Percentiles rank a stretch among this genome's conserved stretches.
Conservation (phyloP, 2,113 vertebrate species). For the Oreochromis tanganicae region DNA sequence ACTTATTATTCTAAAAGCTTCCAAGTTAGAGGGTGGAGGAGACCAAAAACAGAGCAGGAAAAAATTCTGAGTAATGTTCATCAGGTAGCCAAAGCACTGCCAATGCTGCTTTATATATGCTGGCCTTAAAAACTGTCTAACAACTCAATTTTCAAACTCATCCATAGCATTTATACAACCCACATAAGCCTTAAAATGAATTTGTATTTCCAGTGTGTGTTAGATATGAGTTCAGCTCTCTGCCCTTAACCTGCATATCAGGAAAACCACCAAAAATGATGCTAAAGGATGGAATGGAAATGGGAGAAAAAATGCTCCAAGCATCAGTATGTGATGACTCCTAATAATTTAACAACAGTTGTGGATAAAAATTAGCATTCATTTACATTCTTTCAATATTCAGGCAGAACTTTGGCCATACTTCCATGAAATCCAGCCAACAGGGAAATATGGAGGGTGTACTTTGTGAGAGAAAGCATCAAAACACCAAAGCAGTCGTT, state of each 20-base stretch:
- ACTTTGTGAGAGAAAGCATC: neutral
- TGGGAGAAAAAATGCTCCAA: neutral
- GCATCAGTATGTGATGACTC: neutral
- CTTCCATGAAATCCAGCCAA: neutral
- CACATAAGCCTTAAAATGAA: neutral
- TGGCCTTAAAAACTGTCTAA: neutral
- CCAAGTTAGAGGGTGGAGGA: neutral
- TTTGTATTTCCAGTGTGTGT: neutral
- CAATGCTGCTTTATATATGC: neutral
- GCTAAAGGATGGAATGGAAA: neutral
- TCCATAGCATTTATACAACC: neutral
- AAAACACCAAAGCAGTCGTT: neutral
- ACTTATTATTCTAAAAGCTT: neutral
- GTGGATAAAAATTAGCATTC: neutral
- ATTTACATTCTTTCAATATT: neutral
- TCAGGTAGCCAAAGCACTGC: neutral
- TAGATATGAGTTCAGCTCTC: neutral
- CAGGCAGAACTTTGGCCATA: rapidly evolving
- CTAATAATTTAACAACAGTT: neutral
- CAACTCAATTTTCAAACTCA: neutral
- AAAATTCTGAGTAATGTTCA: neutral
- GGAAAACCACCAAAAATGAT: neutral
- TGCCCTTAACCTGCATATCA: neutral
- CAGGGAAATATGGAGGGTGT: neutral
- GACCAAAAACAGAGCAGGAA: neutral